Conservation (phyloP, 1,140 invertebrate genomes). For the Atta texana region DNA sequence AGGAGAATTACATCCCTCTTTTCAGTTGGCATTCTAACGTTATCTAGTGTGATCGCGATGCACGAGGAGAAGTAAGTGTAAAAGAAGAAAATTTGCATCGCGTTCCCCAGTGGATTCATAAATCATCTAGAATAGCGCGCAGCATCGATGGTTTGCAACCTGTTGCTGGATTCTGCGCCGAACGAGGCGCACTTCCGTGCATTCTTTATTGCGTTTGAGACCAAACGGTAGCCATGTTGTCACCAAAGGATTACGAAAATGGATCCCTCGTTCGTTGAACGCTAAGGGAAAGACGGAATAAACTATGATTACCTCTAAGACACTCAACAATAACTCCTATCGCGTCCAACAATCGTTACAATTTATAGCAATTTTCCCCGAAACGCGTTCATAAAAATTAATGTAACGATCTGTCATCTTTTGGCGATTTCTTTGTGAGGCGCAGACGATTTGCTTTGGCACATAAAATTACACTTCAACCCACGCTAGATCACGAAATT, state of each 20-base stretch:
- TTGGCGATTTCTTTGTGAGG: background rate
- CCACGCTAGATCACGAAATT: background rate
- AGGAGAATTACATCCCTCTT: background rate
- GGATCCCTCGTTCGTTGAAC: background rate
- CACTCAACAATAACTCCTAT: conserved; percentile 41
- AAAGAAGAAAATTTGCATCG: conserved; percentile 22
- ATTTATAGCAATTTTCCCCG: conserved; percentile 36
- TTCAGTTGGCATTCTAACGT: background rate
- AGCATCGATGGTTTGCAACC: conserved; percentile 57
- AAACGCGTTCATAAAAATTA: conserved; percentile 9
- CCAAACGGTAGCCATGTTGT: background rate
- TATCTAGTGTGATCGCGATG: background rate
- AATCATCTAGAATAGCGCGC: conserved; percentile 47
- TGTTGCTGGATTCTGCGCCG: conserved; percentile 55
- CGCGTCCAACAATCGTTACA: background rate
- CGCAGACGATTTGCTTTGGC: background rate
- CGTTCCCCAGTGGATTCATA: conserved; percentile 35
- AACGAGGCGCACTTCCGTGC: background rate
- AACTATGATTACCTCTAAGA: background rate
- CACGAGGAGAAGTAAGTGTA: background rate
- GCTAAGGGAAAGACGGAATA: background rate
- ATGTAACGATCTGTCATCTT: background rate
- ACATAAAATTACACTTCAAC: background rate
- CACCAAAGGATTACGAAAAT: background rate
- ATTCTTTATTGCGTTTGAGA: conserved; percentile 26